Conservation (phyloP, 2,797 vertebrate species). For the Aphelocoma californica region DNA sequence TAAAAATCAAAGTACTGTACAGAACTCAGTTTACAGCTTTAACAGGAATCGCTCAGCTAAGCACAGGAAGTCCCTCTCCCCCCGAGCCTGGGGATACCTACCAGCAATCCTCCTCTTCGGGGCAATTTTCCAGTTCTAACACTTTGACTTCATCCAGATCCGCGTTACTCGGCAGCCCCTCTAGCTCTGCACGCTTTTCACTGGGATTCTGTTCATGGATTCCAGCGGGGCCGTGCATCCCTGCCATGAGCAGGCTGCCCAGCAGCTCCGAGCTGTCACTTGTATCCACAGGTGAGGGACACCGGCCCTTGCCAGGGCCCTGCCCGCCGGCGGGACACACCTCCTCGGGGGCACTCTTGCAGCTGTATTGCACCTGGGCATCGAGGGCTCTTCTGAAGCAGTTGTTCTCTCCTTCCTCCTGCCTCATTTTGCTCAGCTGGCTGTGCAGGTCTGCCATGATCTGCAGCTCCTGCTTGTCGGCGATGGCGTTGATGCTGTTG, state of each 20-base stretch:
- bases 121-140: constrained; percentile 81
- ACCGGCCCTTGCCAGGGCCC: neutral
- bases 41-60: neutral
- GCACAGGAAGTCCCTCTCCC: rapidly evolving
- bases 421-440: constrained; percentile 54
- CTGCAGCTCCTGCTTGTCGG: constrained; percentile 52
- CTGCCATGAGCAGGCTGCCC: neutral
- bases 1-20: neutral
- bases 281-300: neutral
- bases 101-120: constrained; percentile 87
- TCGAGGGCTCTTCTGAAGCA: neutral
- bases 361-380: neutral
- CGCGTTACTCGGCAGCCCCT: constrained; percentile 32
- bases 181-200: constrained; percentile 66
- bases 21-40: neutral
- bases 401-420: constrained; percentile 45
- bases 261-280: neutral
- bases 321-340: neutral
- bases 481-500: constrained; percentile 53
- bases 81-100: constrained; percentile 68
- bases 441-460: constrained; percentile 57
- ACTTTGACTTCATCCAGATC: constrained; percentile 88
- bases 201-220: neutral
- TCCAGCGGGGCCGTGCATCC: neutral
- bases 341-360: neutral